Evolutionary conservation across 2,113 vertebrate genomes (phyloP).

Genomic region (Nothocercus nigrocapillus): DNA sequence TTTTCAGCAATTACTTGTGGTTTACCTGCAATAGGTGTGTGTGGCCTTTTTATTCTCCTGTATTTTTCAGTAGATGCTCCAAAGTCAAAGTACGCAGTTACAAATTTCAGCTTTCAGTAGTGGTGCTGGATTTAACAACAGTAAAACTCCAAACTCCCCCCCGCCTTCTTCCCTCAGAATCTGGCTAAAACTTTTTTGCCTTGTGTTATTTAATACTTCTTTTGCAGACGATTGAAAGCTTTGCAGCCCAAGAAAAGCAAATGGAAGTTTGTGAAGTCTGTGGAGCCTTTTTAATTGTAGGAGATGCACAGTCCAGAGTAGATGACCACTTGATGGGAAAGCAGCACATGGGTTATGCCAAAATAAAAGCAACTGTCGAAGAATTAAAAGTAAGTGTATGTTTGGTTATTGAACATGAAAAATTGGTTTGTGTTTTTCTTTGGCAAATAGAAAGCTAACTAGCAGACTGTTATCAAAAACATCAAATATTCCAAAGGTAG

Average conservation of each 20-base stretch:
- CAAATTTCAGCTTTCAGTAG: neutral
- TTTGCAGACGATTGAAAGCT: constrained; percentile 95
- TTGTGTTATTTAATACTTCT: neutral
- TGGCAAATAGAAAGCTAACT: neutral
- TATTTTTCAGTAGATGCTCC: neutral
- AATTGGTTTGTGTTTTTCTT: neutral
- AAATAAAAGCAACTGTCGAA: constrained; percentile 98
- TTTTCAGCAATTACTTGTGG: neutral
- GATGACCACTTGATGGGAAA: constrained; percentile 99
- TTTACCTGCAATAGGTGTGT: rapidly evolving
- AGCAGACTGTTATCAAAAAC: neutral
- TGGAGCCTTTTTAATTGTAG: constrained; percentile 97
- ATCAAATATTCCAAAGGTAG: neutral
- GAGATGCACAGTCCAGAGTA: constrained; percentile 96
- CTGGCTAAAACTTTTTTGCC: neutral
- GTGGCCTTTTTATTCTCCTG: neutral
- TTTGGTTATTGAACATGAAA: neutral
- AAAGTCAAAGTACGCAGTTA: neutral
- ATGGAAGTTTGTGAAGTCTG: constrained; percentile 99
- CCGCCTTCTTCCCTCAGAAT: neutral
- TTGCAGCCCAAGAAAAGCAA: constrained; percentile 98
- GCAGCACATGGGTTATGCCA: constrained; percentile 99
- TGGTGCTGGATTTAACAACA: neutral
- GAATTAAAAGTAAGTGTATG: constrained; percentile 90
- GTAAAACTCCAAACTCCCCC: neutral